Evolutionary conservation across 2,797 vertebrate genomes (phyloP), one percentile per base, ranked within the genome.

Genomic region (Telmatherina bonti): DNA sequence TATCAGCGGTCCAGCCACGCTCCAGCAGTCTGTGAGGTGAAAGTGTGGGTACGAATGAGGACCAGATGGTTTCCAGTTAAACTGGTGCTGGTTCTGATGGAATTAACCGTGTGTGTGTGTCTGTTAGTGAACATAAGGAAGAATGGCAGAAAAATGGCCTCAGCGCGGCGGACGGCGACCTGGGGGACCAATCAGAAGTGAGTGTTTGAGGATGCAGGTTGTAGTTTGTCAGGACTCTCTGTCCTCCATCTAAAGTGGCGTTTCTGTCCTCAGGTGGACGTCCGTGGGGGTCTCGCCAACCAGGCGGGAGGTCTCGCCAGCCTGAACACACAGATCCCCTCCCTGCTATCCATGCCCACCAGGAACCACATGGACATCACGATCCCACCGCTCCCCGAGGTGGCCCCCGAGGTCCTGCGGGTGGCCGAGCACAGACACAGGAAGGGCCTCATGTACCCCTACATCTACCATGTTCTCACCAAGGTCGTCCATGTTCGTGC

Each of bases 301-400:
- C n/a, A 96, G 80, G 91, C 87, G 62, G 94, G 92, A 90, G 93
- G 92, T 84, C 95, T 94, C 84, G 93, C 94, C 82, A 87, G 86
- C 82, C 91, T 93, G 82, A 95, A 91, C 31, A 81, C 93, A 76
- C 96, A 96, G 78, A 99, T 98, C 89, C 97, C 97, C 1, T 98
- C 96, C 74, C 94, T 99, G 74, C 93, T 99, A 78, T 98, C 97
- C 59, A 97, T 98, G 97, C 96, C 97, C 73, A 98, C 96, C 64
- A 95, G 97, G 89, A 98, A 96, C 93, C 97, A 99, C 92, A 98
- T 99, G 97, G 97, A 99, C 90, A 96, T 99, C 86, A 98, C 96
- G 57, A 97, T 96, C 61, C 97, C 97, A 10, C 96, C 97, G 67
- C 93, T 98, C 89, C 97, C 97, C 70, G 90, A 91, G 0, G 96